Evolutionary conservation across 2,113 vertebrate genomes (phyloP), one percentile per base, ranked within the genome.

Genomic region (Artemisiospiza belli): DNA sequence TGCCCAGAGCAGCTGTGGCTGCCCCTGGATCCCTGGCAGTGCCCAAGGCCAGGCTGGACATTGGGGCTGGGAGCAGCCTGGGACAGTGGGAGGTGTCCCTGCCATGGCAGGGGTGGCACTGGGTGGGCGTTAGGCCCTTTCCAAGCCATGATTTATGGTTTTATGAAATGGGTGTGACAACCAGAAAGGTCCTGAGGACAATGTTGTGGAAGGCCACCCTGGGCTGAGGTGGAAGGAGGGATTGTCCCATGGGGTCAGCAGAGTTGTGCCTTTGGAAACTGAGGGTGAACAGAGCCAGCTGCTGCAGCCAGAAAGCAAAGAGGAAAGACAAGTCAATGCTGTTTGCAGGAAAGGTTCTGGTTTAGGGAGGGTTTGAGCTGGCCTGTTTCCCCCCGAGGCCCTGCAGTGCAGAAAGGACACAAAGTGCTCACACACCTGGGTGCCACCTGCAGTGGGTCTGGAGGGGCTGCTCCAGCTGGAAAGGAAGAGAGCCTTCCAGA

Each of bases 301-400:
- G 24, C 54, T 68, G 61, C 49, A 59, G 61, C 25, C 39, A 17
- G 33, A 25, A 27, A 15, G 19, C 52, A 19, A 43, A 57, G 39
- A 59, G 22, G 17, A 20, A 73, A 64, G 54, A 8, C 3, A 81
- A 64, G 31, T 23, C 28, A 19, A 1, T 1, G 3, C 15, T 78
- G 62, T 62, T 51, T 44, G 55, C 39, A 55, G 70, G 66, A 74
- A 35, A 5, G 25, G 49, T 23, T 64, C 67, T 82, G 49, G 13
- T 70, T 69, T 39, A 14, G 24, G 23, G n/a, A 78, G 18, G 9
- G 18, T 47, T 69, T 15, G 18, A 55, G 23, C 24, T 43, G 51
- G 8, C 4, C 0, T 12, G 15, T 55, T 35, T 17, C 2, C 5
- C 33, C n/a, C 22, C 0, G 1, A 84, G 51, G 51, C 46, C 28